A percentile compares a stretch with the other conserved stretches of the same genome.
phyloP scores from a whole-genome alignment of 2,888 invertebrate genomes.

The Adineta ricciae region DNA sequence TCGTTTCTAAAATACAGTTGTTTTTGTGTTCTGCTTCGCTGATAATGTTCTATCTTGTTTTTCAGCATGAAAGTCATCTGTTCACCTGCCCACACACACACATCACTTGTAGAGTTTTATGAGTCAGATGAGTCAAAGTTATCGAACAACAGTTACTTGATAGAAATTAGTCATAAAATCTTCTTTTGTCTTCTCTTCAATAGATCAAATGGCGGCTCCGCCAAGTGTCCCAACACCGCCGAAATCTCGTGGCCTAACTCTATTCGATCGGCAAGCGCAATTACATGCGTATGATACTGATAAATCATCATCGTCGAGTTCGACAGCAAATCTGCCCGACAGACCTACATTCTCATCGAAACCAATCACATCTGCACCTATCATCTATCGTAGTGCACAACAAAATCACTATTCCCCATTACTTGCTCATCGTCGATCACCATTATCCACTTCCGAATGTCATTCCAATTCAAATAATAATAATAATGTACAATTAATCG shows the following conservation, averaged over 20 bases:
- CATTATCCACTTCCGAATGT: neutral
- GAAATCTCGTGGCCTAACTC: neutral
- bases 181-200: neutral
- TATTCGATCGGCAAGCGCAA: constrained; percentile 18
- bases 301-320: neutral
- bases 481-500: neutral
- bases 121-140: neutral
- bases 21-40: neutral
- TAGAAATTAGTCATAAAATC: neutral
- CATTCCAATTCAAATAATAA: neutral
- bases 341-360: neutral
- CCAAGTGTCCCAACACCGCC: neutral
- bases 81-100: neutral
- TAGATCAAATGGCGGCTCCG: neutral
- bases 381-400: neutral
- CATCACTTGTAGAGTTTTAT: neutral
- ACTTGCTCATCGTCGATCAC: neutral
- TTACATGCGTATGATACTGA: neutral
- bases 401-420: neutral
- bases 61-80: neutral
- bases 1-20: neutral
- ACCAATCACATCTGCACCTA: neutral
- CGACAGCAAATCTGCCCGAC: neutral
- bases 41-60: neutral
- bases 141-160: neutral